phyloP scores from a whole-genome alignment of 2,888 invertebrate genomes.

The Diabrotica balteata region DNA sequence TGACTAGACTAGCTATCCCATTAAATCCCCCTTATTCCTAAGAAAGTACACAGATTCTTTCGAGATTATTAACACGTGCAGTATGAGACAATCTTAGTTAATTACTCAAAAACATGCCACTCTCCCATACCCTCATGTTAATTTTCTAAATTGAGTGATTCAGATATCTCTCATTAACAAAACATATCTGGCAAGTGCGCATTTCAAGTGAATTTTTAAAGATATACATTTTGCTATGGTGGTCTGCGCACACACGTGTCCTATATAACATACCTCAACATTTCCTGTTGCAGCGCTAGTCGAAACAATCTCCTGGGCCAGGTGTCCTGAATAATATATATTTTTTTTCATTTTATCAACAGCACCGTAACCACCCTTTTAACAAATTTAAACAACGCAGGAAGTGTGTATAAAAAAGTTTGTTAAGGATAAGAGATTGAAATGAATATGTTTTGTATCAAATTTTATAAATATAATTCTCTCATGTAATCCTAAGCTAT shows the following conservation, averaged over 20 bases:
- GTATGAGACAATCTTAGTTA: too few relatives aligned
- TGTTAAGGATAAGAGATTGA: too few relatives aligned
- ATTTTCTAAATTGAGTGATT: constrained; percentile 1
- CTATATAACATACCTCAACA: constrained; percentile 15
- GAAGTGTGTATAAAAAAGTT: too few relatives aligned
- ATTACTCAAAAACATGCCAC: too few relatives aligned
- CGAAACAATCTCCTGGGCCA: constrained; percentile 16
- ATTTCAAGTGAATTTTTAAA: constrained; percentile 14
- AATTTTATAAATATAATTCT: too few relatives aligned
- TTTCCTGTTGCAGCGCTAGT: constrained; percentile 19
- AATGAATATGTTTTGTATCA: too few relatives aligned
- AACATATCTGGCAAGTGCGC: constrained; percentile 20
- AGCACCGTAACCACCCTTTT: constrained; percentile 19
- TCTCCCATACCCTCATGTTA: background rate
- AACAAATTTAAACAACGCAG: constrained; percentile 9
- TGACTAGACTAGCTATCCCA: too few relatives aligned
- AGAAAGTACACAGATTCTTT: too few relatives aligned
- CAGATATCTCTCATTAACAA: constrained; percentile 6
- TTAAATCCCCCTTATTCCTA: too few relatives aligned
- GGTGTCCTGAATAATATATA: constrained; percentile 19
- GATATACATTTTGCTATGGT: constrained; percentile 23
- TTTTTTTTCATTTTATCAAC: constrained; percentile 12
- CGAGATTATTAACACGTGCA: too few relatives aligned
- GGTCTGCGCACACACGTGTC: constrained; percentile 25
- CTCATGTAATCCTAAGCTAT: too few relatives aligned